Evolutionary conservation across 1,140 invertebrate species (phyloP), one percentile per base, ranked within the genome.

Genomic region (Portunus trituberculatus): DNA sequence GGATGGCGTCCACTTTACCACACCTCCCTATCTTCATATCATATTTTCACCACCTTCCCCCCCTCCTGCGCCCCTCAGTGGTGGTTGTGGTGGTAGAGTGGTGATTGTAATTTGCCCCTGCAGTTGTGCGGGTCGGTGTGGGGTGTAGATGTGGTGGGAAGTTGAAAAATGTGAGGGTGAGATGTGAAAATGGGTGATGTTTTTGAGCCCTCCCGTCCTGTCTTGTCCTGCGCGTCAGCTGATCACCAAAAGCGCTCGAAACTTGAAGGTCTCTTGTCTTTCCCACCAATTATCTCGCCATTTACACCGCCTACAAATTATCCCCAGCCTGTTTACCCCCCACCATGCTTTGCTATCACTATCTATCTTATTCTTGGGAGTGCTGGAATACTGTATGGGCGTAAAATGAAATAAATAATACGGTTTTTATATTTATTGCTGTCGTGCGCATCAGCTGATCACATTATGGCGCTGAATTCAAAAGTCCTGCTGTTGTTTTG

Each of bases 1-100:
- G 46, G 84, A 93, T 93, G 92, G 86, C 92, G 48, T 83, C 67
- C 82, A 31, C 29, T 10, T 48, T 88, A 29, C 52, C 52, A 88
- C 86, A 91, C 90, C 14, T 59, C 16, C 29, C 67, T 39, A 25
- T 7, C 7, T 32, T 12, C 14, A 20, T 31, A 76, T 91, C n/a
- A 31, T 20, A 8, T 4, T 25, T 39, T 39, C 4, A 16, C 28
- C 28, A 39, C 39, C 48, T 91, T 7, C 8, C 28, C 45, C 32
- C 0, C 10, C 28, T n/a, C 6, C 25, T 86, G 39, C 8, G 28
- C 6, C 0, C 29, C 3, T 86, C 48, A n/a, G 28, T 10, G 0
- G 83, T 28, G 25, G 28, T 46, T 28, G 45, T 48, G 0, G 14
- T n/a, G 28, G 25, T 48, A 59, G 16, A 91, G 29, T 39, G 48